phyloP scores from a whole-genome alignment of 2,113 vertebrate genomes.

The Gymnorhina tibicen region DNA sequence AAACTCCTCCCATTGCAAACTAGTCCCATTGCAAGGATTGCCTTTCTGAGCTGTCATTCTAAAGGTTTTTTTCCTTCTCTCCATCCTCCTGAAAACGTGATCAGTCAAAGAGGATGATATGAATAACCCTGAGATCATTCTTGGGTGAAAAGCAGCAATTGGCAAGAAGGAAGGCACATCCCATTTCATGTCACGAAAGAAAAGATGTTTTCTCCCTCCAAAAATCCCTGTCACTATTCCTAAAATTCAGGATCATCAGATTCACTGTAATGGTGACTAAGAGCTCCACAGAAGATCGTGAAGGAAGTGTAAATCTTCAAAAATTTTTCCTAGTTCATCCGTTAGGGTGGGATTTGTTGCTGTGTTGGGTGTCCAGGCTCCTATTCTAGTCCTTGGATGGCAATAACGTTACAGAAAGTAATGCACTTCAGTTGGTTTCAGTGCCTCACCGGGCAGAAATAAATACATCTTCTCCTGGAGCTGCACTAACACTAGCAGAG shows the following conservation, averaged over 20 bases:
- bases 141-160: neutral
- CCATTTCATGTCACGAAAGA: neutral
- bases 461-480: neutral
- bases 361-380: neutral
- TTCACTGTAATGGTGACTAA: neutral
- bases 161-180: neutral
- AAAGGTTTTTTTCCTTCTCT: neutral
- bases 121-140: neutral
- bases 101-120: neutral
- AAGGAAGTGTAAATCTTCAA: neutral
- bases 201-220: neutral
- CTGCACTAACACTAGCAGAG: neutral
- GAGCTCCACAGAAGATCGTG: neutral
- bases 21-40: neutral
- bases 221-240: neutral
- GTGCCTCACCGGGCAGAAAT: neutral
- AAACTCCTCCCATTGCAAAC: neutral
- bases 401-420: neutral
- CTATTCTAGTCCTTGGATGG: neutral
- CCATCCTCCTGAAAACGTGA: neutral
- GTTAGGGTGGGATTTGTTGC: neutral
- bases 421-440: neutral
- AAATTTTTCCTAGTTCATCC: neutral
- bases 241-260: neutral
- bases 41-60: neutral